Conservation (phyloP, 1,140 invertebrate species). For the Carposina sasakii region DNA sequence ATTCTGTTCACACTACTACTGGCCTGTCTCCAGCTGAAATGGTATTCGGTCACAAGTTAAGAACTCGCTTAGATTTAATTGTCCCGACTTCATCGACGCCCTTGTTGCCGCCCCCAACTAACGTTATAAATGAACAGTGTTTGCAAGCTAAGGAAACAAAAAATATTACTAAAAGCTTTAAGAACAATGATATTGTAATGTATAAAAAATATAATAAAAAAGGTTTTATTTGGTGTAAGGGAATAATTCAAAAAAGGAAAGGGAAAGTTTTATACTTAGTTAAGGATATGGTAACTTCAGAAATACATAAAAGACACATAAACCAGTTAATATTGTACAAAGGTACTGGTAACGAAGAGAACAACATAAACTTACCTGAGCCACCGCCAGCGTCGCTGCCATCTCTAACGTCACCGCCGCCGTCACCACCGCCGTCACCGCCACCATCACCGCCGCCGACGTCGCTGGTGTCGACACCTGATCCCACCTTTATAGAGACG, state of each 20-base stretch:
- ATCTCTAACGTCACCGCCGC: not conserved
- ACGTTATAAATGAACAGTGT: not conserved
- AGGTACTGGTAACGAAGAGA: not conserved
- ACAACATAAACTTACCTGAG: not conserved
- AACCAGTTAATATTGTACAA: slow-evolving; percentile 7
- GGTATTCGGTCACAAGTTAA: slow-evolving; percentile 7
- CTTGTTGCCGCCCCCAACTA: not conserved
- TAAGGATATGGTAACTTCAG: not conserved
- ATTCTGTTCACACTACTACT: slow-evolving; percentile 7
- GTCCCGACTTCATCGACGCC: not conserved
- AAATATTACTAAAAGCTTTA: not conserved
- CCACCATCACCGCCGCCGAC: not conserved
- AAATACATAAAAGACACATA: not conserved
- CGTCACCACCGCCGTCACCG: not conserved
- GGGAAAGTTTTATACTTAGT: slow-evolving; percentile 5
- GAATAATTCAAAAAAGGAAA: slow-evolving; percentile 2
- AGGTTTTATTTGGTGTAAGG: slow-evolving; percentile 1
- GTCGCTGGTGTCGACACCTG: not conserved
- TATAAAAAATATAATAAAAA: slow-evolving; percentile 12
- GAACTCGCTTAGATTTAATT: slow-evolving; percentile 2
- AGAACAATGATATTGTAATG: not conserved
- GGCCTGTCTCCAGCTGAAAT: slow-evolving; percentile 2
- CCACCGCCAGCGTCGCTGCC: not conserved
- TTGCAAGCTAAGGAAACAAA: not conserved
- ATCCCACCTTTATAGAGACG: no score